Conservation (phyloP, 2,888 invertebrate genomes). For the Camponotus fellah region DNA sequence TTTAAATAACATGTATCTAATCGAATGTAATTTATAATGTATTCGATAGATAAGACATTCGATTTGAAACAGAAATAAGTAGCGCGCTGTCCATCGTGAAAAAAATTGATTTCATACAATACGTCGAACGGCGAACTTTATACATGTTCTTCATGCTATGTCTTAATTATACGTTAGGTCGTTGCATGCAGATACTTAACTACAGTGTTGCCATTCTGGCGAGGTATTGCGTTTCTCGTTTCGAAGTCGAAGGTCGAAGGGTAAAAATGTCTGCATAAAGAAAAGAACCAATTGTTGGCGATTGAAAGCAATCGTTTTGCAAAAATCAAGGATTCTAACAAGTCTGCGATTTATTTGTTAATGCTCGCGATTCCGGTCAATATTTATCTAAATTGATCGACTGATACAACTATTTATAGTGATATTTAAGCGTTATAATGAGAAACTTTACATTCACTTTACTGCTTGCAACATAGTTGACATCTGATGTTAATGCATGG, state of each 20-base stretch:
- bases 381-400: too few species aligned
- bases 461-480: not conserved
- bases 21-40: not conserved
- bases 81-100: conserved; percentile 5
- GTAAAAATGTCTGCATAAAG: conserved; percentile 34
- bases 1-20: not conserved
- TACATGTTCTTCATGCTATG: conserved; percentile 59
- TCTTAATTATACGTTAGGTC: conserved; percentile 70
- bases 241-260: conserved; percentile 42
- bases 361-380: not conserved
- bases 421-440: not conserved
- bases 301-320: conserved; percentile 3
- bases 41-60: not conserved
- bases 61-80: conserved; percentile 19
- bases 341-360: conserved; percentile 10
- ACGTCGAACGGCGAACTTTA: conserved; percentile 53
- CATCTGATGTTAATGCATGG: conserved; percentile 22
- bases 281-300: conserved; percentile 28
- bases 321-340: not conserved
- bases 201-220: conserved; percentile 61
- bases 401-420: too few species aligned
- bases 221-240: conserved; percentile 35
- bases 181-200: conserved; percentile 66
- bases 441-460: not conserved
- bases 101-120: conserved; percentile 38